Evolutionary conservation across 30 jellyfish, hydroid and myxozoan species (phyloP), one percentile per base, ranked within the genome.

Genomic region (Morbakka virulenta): DNA sequence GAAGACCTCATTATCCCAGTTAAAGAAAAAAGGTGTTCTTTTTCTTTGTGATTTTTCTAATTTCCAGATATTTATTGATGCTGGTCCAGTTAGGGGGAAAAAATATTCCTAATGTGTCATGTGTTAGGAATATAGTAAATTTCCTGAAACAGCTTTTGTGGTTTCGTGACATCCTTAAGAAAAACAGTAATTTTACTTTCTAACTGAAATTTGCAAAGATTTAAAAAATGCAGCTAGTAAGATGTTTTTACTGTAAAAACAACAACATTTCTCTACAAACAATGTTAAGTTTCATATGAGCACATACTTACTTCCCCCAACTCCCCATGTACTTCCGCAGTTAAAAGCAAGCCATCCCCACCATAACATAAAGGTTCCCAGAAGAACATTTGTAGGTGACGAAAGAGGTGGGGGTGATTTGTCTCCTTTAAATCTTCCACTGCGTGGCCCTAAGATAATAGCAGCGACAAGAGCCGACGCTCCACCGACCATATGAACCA

Each of bases 401-500:
- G 87, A 53, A 72, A 75, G 61, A n/a, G 3, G 28, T 6, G 32
- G 36, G 2, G 4, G 2, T 21, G 24, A 2, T 57, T 61, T 28
- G 2, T 30, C 28, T 22, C 30, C 68, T 4, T 62, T 85, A 41
- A 78, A 70, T 24, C 63, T 70, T 30, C 81, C 89, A 23, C 61
- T 9, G 14, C 93, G 72, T 22, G 93, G 93, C 0, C 89, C 89
- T 0, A 81, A 32, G 35, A 57, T 57, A 47, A 69, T 35, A 17
- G 93, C 52, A 14, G 93, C 88, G 1, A 52, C 69, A 69, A 81
- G 81, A 2, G 93, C 93, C 4, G 93, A 80, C 6, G 82, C 68
- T 9, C 93, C 93, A 22, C 93, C 93, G 11, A 68, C 69, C 89
- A 81, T 81, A 51, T 81, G 93, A 1, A 81, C 93, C 12, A 50